These are phyloP conservation scores for Hyposoter dolosus DNA, from an alignment of 2,888 invertebrate genomes.

Conservation along the genomic window DNA sequence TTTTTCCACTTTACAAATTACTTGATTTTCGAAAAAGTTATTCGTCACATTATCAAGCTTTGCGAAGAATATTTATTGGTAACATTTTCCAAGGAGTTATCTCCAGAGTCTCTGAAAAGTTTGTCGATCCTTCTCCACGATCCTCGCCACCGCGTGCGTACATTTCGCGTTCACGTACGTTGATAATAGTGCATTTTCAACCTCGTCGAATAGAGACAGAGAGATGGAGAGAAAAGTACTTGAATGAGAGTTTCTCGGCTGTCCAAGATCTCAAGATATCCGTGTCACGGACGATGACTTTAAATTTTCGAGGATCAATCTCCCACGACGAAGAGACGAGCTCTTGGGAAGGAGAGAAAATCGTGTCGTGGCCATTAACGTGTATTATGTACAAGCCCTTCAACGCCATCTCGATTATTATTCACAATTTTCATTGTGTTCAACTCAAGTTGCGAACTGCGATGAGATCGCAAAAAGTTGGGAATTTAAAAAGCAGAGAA, in stretches of 20 bases:
- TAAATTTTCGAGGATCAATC: conserved; percentile 71
- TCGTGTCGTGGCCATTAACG: conserved; percentile 61
- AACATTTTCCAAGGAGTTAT: neutral
- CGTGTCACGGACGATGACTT: conserved; percentile 69
- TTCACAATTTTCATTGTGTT: conserved; percentile 64
- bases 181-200: conserved; percentile 11
- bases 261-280: conserved; percentile 52
- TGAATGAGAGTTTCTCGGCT: conserved; percentile 8
- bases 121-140: neutral
- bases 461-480: conserved; percentile 56
- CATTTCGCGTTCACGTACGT: neutral
- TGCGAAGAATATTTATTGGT: neutral
- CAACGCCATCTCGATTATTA: conserved; percentile 56
- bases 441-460: conserved; percentile 32
- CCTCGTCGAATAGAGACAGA: neutral
- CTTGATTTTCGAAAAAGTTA: neutral
- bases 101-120: neutral
- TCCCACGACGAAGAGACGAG: conserved; percentile 66
- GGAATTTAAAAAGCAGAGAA: conserved; percentile 20
- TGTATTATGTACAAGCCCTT: conserved; percentile 45
- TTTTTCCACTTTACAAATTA: neutral
- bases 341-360: conserved; percentile 53
- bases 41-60: neutral
- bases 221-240: neutral
- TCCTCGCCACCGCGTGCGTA: conserved; percentile 9